Percentiles rank a stretch among this genome's conserved stretches.
These are phyloP conservation scores for Amphilophus citrinellus DNA, from an alignment of 2,113 vertebrate species.

Conservation along the genomic window DNA sequence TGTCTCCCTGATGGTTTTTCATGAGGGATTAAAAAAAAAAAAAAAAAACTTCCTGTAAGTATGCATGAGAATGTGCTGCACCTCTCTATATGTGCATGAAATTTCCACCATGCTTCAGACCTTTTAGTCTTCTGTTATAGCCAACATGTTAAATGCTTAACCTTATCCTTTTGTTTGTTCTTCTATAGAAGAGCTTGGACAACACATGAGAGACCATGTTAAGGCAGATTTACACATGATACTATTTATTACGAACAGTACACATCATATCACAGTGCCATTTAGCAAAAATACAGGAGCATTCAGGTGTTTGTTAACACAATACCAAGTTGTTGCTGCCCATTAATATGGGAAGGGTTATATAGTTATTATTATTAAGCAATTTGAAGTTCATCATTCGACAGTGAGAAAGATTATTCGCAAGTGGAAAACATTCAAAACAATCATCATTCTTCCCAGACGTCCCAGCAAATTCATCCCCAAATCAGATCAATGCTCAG, in stretches of 20 bases:
- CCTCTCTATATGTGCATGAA: background rate
- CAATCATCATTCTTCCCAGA: background rate
- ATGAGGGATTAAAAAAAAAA: background rate
- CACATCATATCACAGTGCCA: background rate
- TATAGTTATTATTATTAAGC: background rate
- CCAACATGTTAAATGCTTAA: background rate
- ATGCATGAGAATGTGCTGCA: background rate
- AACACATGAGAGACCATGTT: background rate
- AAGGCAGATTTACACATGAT: background rate
- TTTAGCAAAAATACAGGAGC: background rate
- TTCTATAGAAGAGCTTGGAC: background rate
- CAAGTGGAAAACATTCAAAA: background rate
- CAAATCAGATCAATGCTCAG: background rate
- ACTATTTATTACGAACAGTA: background rate
- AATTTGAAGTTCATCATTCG: background rate
- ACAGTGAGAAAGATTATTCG: background rate
- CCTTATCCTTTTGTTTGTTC: background rate
- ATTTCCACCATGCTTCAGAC: background rate
- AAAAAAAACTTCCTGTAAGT: background rate
- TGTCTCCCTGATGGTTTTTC: background rate
- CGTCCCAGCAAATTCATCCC: background rate
- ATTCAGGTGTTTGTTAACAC: background rate
- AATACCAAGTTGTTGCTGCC: background rate
- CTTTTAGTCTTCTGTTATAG: background rate
- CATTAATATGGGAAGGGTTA: background rate